These are phyloP conservation scores for Phataginus tricuspis DNA, from an alignment of 2,797 vertebrate species.

Conservation along the genomic window DNA sequence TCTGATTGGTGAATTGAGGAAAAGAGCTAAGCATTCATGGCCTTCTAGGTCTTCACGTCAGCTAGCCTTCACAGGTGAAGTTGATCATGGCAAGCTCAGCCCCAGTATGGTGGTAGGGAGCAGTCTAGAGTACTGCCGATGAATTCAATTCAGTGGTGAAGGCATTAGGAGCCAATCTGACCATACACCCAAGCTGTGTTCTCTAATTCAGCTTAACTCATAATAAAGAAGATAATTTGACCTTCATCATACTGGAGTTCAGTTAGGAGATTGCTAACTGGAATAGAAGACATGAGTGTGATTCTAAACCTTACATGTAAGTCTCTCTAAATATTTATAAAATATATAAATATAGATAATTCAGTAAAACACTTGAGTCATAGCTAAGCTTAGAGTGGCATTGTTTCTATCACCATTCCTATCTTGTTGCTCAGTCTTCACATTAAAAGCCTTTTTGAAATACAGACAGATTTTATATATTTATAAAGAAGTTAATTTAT, in stretches of 20 bases:
- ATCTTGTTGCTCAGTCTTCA: not conserved
- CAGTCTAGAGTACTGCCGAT: not conserved
- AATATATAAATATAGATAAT: constrained; percentile 47
- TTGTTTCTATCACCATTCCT: constrained; percentile 36
- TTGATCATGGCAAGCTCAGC: not conserved
- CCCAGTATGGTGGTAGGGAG: not conserved
- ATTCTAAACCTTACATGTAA: constrained; percentile 7
- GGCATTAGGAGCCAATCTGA: not conserved
- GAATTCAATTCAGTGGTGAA: not conserved
- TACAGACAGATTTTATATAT: not conserved
- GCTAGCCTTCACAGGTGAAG: not conserved
- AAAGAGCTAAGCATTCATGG: not conserved
- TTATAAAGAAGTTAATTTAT: not conserved
- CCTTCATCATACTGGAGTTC: not conserved
- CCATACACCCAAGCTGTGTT: not conserved
- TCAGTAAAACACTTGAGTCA: constrained; percentile 30
- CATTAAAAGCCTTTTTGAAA: not conserved
- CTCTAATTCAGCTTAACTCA: not conserved
- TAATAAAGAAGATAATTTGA: constrained; percentile 31
- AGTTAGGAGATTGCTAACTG: not conserved
- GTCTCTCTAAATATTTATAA: constrained; percentile 34
- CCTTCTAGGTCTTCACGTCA: not conserved
- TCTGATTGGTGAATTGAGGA: not conserved
- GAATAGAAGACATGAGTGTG: not conserved
- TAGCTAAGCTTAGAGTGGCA: not conserved